Evolutionary conservation across 2,888 invertebrate species (phyloP).

Genomic region (Ramazzottius varieornatus): DNA sequence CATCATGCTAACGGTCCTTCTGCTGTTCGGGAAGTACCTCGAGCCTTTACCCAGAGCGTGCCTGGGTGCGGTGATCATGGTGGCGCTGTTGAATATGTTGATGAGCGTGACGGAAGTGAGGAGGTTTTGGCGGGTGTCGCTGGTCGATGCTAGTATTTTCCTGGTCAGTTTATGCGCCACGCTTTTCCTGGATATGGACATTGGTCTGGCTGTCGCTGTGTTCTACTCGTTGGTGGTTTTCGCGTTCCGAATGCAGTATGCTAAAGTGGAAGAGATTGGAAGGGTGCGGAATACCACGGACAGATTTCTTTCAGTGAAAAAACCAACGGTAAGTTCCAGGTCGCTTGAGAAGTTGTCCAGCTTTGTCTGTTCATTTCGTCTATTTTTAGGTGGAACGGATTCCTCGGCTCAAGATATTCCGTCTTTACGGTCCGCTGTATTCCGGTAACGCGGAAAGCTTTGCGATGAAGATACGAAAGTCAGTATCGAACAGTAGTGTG

Average conservation of each 20-base stretch:
- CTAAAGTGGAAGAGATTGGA: conserved; percentile 41
- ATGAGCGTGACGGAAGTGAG: neutral
- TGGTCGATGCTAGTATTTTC: neutral
- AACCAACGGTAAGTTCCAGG: neutral
- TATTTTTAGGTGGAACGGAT: conserved; percentile 36
- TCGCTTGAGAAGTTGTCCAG: neutral
- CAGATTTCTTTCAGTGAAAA: conserved; percentile 36
- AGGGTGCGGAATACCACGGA: conserved; percentile 43
- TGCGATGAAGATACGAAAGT: neutral
- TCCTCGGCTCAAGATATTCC: conserved; percentile 43
- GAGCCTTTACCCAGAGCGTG: neutral
- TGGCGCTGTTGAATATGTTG: neutral
- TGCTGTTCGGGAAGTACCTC: neutral
- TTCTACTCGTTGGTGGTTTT: neutral
- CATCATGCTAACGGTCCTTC: neutral
- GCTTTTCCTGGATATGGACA: neutral
- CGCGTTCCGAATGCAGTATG: conserved; percentile 25
- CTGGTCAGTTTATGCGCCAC: neutral
- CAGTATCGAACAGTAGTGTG: too few species aligned
- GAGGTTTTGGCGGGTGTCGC: neutral
- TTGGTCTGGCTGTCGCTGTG: conserved; percentile 1
- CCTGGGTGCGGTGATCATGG: neutral
- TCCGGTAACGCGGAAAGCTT: conserved; percentile 23
- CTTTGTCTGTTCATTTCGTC: neutral
- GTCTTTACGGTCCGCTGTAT: conserved; percentile 34